phyloP scores from a whole-genome alignment of 2,797 vertebrate species.

The Zalophus californianus region DNA sequence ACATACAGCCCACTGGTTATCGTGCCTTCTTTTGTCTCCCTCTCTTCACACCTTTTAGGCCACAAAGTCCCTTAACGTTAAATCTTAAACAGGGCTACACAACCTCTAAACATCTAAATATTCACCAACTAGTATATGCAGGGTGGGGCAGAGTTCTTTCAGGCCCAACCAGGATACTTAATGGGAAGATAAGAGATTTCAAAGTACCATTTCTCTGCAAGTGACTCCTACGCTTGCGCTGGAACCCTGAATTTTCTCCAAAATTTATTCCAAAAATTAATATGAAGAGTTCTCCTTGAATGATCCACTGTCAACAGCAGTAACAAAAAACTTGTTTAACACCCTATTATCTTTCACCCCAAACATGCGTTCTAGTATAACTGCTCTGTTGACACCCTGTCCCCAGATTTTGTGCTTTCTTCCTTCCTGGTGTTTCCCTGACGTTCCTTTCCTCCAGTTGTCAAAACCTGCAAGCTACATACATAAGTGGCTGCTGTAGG shows the following conservation, averaged over 20 bases:
- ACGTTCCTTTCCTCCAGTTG: background rate
- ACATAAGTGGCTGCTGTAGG: background rate
- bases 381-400: background rate
- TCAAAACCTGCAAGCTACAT: background rate
- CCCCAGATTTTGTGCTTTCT: conserved; percentile 11
- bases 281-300: background rate
- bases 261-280: conserved; percentile 14
- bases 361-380: conserved; percentile 49
- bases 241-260: conserved; percentile 42
- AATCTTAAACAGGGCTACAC: background rate
- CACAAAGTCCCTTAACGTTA: conserved; percentile 17
- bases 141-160: background rate
- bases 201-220: conserved; percentile 19
- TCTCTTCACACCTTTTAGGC: background rate
- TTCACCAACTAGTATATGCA: background rate
- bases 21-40: background rate
- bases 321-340: background rate
- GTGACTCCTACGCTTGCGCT: background rate
- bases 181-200: background rate
- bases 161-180: background rate
- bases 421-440: conserved; percentile 29
- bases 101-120: background rate
- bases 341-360: background rate
- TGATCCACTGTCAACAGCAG: background rate
- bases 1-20: background rate